These are phyloP conservation scores for Rhadina sibilatrix DNA, from an alignment of 2,113 vertebrate genomes.

Conservation along the genomic window DNA sequence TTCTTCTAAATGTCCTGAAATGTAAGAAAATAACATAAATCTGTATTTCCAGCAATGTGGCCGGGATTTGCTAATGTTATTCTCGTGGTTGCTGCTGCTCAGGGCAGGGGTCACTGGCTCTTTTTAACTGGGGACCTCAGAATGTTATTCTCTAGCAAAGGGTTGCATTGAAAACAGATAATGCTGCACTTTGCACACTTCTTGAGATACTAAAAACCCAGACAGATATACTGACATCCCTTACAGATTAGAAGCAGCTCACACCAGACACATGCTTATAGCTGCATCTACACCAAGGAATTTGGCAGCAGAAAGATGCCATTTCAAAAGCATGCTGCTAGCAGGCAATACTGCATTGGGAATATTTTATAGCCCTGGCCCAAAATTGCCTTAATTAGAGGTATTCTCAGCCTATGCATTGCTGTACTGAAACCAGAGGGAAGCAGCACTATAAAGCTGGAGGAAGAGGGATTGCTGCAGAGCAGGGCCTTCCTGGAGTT, in stretches of 20 bases:
- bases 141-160: neutral
- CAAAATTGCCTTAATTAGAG: neutral
- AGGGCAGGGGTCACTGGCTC: neutral
- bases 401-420: neutral
- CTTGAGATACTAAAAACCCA: neutral
- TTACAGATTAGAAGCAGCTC: neutral
- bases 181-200: neutral
- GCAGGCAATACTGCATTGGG: neutral
- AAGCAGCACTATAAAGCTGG: neutral
- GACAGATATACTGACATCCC: neutral
- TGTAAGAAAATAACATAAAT: conserved; percentile 31
- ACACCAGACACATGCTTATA: neutral
- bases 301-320: neutral
- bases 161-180: conserved; percentile 5
- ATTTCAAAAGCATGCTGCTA: neutral
- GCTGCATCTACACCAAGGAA: neutral
- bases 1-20: conserved; percentile 29
- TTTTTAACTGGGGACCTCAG: conserved; percentile 1
- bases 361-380: neutral
- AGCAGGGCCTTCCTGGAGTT: neutral
- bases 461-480: neutral
- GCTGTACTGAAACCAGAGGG: neutral
- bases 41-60: neutral
- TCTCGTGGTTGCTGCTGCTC: neutral
- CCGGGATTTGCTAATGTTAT: conserved; percentile 4